phyloP scores from a whole-genome alignment of 2,113 vertebrate genomes.

The Callorhinus ursinus region DNA sequence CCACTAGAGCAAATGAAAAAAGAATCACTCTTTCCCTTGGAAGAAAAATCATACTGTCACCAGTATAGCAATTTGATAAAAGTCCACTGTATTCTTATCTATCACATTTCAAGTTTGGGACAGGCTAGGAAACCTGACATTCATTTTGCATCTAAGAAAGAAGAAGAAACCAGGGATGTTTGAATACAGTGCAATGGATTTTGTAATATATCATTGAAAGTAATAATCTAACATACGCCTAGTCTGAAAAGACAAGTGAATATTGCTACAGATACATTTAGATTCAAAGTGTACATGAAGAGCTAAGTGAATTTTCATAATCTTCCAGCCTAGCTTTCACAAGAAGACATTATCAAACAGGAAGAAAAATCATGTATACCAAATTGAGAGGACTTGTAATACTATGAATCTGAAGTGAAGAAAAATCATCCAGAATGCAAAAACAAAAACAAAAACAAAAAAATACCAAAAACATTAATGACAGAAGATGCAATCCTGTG shows the following conservation, averaged over 20 bases:
- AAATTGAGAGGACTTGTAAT: neutral
- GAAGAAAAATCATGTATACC: neutral
- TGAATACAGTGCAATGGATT: neutral
- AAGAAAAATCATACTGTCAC: neutral
- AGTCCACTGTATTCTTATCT: neutral
- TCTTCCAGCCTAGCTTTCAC: neutral
- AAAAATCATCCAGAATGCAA: neutral
- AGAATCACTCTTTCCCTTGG: neutral
- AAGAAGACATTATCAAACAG: neutral
- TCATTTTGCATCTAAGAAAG: neutral
- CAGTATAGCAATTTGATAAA: neutral
- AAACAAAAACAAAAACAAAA: too few species aligned
- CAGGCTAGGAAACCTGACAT: neutral
- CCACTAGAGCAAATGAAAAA: conserved; percentile 4
- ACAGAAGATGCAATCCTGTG: neutral
- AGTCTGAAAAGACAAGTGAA: conserved; percentile 27
- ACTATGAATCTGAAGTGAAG: neutral
- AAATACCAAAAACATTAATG: neutral
- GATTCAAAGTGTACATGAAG: neutral
- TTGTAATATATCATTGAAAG: neutral
- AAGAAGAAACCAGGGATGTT: conserved; percentile 21
- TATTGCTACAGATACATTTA: neutral
- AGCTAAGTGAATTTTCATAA: neutral
- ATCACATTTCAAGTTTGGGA: neutral
- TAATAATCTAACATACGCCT: neutral